phyloP scores from a whole-genome alignment of 2,797 vertebrate species.

The Chrysocyon brachyurus region DNA sequence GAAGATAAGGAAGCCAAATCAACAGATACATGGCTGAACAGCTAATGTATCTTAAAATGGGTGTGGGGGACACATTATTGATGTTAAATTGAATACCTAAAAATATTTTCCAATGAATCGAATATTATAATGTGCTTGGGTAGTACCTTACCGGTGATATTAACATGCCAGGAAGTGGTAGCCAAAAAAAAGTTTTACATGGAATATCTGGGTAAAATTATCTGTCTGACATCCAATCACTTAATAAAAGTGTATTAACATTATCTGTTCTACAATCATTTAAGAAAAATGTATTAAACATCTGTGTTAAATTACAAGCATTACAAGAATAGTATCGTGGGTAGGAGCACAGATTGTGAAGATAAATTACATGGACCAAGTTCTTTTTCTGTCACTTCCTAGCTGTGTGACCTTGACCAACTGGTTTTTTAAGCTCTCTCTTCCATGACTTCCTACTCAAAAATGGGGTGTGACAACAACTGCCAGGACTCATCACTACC shows the following conservation, averaged over 20 bases:
- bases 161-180: not conserved
- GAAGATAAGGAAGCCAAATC: not conserved
- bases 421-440: not conserved
- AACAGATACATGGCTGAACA: not conserved
- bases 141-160: not conserved
- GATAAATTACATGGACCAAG: not conserved
- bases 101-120: not conserved
- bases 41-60: not conserved
- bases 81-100: not conserved
- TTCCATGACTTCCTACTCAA: not conserved
- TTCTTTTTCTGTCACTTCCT: not conserved
- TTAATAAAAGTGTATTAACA: not conserved
- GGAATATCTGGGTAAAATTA: not conserved
- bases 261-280: not conserved
- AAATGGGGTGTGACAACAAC: not conserved
- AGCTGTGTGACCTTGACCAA: not conserved
- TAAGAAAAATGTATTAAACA: not conserved
- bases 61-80: not conserved
- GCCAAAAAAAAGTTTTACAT: not conserved
- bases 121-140: not conserved
- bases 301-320: not conserved
- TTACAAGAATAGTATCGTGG: not conserved
- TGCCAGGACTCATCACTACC: not conserved
- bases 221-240: not conserved
- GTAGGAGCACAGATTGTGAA: not conserved